Conservation (phyloP, 2,888 invertebrate species). For the Tinea pellionella region DNA sequence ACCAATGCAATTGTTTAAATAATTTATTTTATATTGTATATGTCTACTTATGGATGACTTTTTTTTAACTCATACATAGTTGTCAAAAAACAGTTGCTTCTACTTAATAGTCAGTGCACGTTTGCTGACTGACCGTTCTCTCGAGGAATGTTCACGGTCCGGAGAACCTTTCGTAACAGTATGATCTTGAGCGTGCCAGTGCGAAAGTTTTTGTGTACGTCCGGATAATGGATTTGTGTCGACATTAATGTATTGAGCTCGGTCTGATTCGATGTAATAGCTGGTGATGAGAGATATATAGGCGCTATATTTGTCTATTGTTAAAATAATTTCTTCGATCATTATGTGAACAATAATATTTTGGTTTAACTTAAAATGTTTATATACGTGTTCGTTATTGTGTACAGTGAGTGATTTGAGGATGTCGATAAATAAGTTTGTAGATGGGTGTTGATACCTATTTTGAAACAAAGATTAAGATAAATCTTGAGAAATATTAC, state of each 20-base stretch:
- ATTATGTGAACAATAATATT: background rate
- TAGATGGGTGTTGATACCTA: background rate
- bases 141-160: constrained; percentile 64
- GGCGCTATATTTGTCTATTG: background rate
- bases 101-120: background rate
- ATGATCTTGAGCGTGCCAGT: constrained; percentile 47
- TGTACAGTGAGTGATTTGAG: background rate
- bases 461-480: background rate
- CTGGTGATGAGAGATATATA: background rate
- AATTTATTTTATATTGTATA: background rate
- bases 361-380: background rate
- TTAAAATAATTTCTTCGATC: background rate
- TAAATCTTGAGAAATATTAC: too few relatives aligned
- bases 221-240: constrained; percentile 2
- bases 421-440: background rate
- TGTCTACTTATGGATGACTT: background rate
- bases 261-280: background rate
- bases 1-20: background rate
- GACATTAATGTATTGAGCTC: background rate
- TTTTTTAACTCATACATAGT: background rate
- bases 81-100: background rate
- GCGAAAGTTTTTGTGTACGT: constrained; percentile 59
- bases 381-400: background rate
- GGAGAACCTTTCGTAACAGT: constrained; percentile 63
- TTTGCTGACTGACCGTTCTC: background rate